phyloP scores from a whole-genome alignment of 2,888 invertebrate genomes.

The Caenorhabditis sp. region DNA sequence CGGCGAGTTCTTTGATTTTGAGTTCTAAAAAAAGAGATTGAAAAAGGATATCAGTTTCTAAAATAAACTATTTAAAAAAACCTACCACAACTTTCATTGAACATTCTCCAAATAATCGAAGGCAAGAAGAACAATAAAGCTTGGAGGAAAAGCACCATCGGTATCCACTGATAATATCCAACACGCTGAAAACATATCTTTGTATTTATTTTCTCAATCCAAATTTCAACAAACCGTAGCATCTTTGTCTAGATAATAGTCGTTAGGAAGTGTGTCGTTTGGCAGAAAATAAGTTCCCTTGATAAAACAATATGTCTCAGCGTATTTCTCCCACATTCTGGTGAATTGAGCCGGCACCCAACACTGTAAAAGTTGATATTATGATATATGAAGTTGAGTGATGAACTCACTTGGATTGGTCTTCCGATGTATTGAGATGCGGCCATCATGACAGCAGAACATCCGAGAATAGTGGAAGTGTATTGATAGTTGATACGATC shows the following conservation, averaged over 20 bases:
- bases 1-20: slow-evolving; percentile 42
- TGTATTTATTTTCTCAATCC: no score
- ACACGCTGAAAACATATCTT: slow-evolving; percentile 32
- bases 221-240: not conserved
- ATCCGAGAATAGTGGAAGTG: slow-evolving; percentile 37
- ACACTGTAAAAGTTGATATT: slow-evolving; percentile 48
- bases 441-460: slow-evolving; percentile 65
- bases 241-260: slow-evolving; percentile 9
- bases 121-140: slow-evolving; percentile 70
- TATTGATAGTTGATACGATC: slow-evolving; percentile 49
- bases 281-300: slow-evolving; percentile 66
- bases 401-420: slow-evolving; percentile 48
- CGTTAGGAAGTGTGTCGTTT: slow-evolving; percentile 49
- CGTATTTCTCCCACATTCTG: slow-evolving; percentile 67
- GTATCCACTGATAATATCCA: slow-evolving; percentile 67
- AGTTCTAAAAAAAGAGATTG: slow-evolving; percentile 16
- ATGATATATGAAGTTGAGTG: not conserved
- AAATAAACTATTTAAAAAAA: not conserved
- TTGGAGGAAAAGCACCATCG: slow-evolving; percentile 63
- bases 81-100: slow-evolving; percentile 62
- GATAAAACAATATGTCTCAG: slow-evolving; percentile 70
- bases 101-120: slow-evolving; percentile 64
- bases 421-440: slow-evolving; percentile 70
- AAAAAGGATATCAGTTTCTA: not conserved
- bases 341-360: slow-evolving; percentile 71